phyloP scores from a whole-genome alignment of 2,888 invertebrate species.

The Dolomedes plantarius region DNA sequence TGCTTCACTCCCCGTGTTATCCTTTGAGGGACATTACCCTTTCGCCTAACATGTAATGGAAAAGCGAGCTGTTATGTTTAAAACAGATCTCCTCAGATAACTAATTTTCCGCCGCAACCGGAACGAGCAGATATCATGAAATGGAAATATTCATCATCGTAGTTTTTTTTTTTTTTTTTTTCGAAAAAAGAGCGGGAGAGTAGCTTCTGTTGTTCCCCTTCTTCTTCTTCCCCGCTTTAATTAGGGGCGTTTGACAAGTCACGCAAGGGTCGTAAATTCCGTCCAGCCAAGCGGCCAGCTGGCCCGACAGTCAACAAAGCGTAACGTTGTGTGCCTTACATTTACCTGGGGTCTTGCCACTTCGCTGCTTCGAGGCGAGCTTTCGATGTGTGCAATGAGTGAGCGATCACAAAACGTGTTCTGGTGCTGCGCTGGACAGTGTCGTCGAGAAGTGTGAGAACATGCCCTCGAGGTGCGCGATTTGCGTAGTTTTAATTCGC shows the following conservation, averaged over 20 bases:
- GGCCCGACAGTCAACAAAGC: constrained; percentile 48
- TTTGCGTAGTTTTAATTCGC: too few species aligned
- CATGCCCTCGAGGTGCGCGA: too few species aligned
- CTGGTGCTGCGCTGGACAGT: neutral
- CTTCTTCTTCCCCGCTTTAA: neutral
- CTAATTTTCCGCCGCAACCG: neutral
- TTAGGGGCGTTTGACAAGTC: constrained; percentile 11
- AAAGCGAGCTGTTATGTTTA: too few species aligned
- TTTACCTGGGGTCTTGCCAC: constrained; percentile 4
- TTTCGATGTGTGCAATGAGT: neutral
- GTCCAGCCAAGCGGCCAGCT: constrained; percentile 41
- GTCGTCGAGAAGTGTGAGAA: neutral
- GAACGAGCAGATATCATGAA: neutral
- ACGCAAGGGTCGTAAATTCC: constrained; percentile 26
- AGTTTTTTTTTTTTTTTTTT: neutral
- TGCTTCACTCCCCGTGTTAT: too few species aligned
- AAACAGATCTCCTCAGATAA: too few species aligned
- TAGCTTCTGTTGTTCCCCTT: neutral
- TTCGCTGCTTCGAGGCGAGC: too few species aligned
- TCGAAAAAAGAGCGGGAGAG: neutral
- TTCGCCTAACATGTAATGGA: too few species aligned
- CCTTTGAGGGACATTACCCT: too few species aligned
- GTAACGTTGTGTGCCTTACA: constrained; percentile 30
- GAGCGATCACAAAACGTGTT: neutral
- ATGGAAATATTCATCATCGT: neutral